These are phyloP conservation scores for Apodemia hepburni DNA, from an alignment of 2,888 invertebrate genomes.

Conservation along the genomic window DNA sequence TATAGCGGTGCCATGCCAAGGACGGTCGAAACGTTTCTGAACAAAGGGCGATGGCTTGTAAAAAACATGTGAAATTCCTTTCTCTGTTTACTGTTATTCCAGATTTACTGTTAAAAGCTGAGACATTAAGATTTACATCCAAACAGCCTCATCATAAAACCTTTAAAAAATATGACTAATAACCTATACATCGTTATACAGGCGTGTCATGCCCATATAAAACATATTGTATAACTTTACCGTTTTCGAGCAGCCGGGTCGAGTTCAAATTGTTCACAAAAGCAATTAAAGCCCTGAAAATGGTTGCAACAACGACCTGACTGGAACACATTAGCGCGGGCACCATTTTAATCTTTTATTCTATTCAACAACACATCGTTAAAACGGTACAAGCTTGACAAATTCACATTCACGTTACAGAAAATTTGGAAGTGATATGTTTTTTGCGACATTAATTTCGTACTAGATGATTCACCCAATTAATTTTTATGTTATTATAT, in stretches of 20 bases:
- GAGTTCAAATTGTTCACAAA: conserved; percentile 6
- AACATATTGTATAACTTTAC: background rate
- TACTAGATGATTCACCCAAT: background rate
- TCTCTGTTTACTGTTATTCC: too few species aligned
- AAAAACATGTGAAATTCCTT: too few species aligned
- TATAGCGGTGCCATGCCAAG: too few species aligned
- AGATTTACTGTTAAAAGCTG: too few species aligned
- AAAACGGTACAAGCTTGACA: conserved; percentile 4
- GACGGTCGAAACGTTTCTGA: too few species aligned
- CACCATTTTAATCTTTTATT: conserved; percentile 12
- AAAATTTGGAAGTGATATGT: background rate
- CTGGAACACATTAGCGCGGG: conserved; percentile 3
- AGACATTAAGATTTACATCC: background rate
- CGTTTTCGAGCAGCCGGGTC: background rate
- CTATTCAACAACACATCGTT: conserved; percentile 1
- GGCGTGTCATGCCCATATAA: background rate
- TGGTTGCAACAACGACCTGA: conserved; percentile 9
- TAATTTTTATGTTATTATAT: too few species aligned
- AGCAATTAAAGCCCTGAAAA: conserved; percentile 11
- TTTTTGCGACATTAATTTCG: background rate
- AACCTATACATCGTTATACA: background rate
- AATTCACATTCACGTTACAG: background rate
- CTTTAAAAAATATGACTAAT: background rate
- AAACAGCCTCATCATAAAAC: background rate
- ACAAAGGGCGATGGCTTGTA: too few species aligned